phyloP scores from a whole-genome alignment of 2,888 invertebrate genomes.

The Fabriciana adippe region DNA sequence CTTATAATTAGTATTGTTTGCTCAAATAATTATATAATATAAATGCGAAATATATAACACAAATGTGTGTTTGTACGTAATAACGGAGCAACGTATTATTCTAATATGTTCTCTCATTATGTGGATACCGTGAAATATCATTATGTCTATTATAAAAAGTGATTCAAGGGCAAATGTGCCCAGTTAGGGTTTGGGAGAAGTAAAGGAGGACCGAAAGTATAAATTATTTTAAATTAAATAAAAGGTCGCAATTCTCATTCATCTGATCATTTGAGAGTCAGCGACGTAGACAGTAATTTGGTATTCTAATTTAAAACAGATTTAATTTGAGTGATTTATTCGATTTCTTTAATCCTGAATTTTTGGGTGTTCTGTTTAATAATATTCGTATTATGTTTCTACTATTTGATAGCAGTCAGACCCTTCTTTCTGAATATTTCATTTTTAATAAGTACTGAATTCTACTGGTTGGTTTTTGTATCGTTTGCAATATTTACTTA shows the following conservation, averaged over 20 bases:
- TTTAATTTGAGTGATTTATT: conserved; percentile 33
- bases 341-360: conserved; percentile 28
- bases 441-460: not conserved
- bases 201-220: not conserved
- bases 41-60: too few species aligned
- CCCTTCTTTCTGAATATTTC: not conserved
- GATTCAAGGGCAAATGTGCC: too few species aligned
- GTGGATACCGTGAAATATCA: too few species aligned
- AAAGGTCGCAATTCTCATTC: conserved; percentile 16
- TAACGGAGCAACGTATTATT: too few species aligned
- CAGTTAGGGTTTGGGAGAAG: too few species aligned
- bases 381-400: conserved; percentile 24
- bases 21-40: too few species aligned
- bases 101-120: too few species aligned
- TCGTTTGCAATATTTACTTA: too few species aligned
- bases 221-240: conserved; percentile 1
- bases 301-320: conserved; percentile 38
- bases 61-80: too few species aligned
- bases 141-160: too few species aligned
- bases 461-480: not conserved
- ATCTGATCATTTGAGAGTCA: conserved; percentile 18
- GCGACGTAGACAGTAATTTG: conserved; percentile 30
- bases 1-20: too few species aligned
- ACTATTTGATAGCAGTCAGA: conserved; percentile 4
- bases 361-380: conserved; percentile 17